A percentile compares a stretch with the other conserved stretches of the same genome.
Conservation (phyloP, 2,113 vertebrate species). For the Promerops cafer region DNA sequence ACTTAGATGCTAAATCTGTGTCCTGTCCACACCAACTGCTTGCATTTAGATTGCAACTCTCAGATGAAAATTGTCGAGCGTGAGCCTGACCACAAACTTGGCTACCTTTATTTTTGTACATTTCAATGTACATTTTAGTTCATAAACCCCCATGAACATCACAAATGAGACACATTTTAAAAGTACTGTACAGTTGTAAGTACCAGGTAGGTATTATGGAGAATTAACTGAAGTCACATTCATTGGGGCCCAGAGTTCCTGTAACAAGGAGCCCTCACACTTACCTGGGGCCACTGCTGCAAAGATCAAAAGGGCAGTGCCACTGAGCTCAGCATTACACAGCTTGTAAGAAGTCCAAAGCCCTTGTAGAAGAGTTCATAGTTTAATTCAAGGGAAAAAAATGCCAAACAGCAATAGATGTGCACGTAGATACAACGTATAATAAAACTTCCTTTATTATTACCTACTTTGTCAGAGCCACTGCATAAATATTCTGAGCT, state of each 20-base stretch:
- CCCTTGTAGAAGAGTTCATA: not conserved
- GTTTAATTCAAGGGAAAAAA: not conserved
- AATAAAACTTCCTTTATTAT: not conserved
- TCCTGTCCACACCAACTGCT: not conserved
- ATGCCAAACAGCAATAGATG: not conserved
- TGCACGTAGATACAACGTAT: not conserved
- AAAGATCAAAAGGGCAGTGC: not conserved
- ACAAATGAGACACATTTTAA: not conserved
- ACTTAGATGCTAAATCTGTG: not conserved
- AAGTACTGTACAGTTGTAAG: not conserved
- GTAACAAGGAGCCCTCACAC: not conserved
- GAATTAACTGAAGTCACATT: not conserved
- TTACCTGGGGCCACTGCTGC: not conserved
- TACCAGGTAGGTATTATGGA: not conserved
- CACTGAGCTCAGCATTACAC: not conserved
- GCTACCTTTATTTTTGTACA: not conserved
- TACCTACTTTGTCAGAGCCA: not conserved
- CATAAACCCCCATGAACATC: not conserved
- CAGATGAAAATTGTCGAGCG: accelerated
- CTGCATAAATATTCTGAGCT: not conserved
- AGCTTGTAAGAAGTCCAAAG: not conserved
- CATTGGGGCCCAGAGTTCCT: not conserved
- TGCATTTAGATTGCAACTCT: not conserved
- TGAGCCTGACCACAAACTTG: not conserved
- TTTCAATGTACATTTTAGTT: not conserved